A percentile compares a stretch with the other conserved stretches of the same genome.
These are phyloP conservation scores for Lepidonotus clava DNA, from an alignment of 2,888 invertebrate genomes.

Conservation along the genomic window DNA sequence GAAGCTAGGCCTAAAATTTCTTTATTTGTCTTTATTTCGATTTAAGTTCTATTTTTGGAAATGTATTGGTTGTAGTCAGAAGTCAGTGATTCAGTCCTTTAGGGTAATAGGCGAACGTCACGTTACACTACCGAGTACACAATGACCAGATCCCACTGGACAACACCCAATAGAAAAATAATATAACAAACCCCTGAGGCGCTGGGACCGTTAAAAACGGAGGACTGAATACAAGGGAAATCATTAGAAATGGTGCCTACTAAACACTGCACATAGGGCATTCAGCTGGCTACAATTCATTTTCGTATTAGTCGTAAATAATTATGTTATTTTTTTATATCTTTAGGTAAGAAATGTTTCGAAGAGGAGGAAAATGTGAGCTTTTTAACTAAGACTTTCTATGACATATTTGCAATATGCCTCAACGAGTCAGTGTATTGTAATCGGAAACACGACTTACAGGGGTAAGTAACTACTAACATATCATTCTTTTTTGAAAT, in stretches of 20 bases:
- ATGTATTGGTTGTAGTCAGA: too few relatives aligned
- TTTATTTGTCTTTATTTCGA: too few relatives aligned
- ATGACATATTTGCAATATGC: not conserved
- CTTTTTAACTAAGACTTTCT: not conserved
- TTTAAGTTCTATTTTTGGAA: too few relatives aligned
- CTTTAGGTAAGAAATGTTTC: not conserved
- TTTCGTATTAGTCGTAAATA: too few relatives aligned
- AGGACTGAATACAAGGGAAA: conserved; percentile 37
- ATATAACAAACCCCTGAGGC: conserved; percentile 41
- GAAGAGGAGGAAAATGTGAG: not conserved
- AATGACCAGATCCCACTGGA: not conserved
- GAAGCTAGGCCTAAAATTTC: too few relatives aligned
- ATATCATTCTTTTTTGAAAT: too few relatives aligned
- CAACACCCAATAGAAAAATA: conserved; percentile 33
- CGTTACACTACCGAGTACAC: not conserved
- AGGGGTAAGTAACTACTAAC: too few relatives aligned
- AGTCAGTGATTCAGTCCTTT: not conserved
- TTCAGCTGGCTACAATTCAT: too few relatives aligned
- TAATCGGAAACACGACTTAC: too few relatives aligned
- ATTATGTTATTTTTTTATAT: not conserved
- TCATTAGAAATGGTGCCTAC: not conserved
- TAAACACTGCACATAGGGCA: not conserved
- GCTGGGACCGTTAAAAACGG: conserved; percentile 35
- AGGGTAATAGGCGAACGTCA: not conserved
- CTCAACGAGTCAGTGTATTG: too few relatives aligned